A percentile compares a stretch with the other conserved stretches of the same genome.
These are phyloP conservation scores for Ptychoptera contaminata DNA, from an alignment of 2,888 invertebrate species.

Conservation along the genomic window DNA sequence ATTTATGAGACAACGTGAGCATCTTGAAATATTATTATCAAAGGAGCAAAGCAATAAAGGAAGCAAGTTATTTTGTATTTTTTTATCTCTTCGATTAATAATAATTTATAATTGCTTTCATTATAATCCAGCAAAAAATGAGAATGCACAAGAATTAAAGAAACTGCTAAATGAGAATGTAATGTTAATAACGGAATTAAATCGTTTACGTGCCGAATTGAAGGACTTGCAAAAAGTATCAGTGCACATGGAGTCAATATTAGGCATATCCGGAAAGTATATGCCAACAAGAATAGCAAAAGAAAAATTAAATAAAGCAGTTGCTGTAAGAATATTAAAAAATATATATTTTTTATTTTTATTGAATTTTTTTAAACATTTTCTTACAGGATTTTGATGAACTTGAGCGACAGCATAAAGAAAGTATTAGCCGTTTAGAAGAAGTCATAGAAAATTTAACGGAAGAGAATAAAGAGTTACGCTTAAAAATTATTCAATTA, in stretches of 20 bases:
- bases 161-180: conserved; percentile 66
- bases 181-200: conserved; percentile 58
- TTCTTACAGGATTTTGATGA: conserved; percentile 39
- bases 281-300: conserved; percentile 44
- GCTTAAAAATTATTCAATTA: neutral
- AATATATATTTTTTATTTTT: conserved; percentile 3
- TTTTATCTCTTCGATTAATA: too few relatives aligned
- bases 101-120: too few relatives aligned
- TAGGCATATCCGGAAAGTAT: conserved; percentile 43
- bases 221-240: conserved; percentile 48
- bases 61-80: neutral
- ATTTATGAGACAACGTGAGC: conserved; percentile 65
- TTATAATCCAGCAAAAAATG: conserved; percentile 4
- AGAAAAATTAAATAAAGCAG: conserved; percentile 44
- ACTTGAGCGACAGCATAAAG: conserved; percentile 14
- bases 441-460: conserved; percentile 7
- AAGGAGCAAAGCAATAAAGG: neutral
- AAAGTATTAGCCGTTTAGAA: conserved; percentile 6
- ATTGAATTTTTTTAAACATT: conserved; percentile 11
- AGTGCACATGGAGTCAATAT: conserved; percentile 53
- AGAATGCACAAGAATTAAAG: conserved; percentile 31
- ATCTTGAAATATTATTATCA: conserved; percentile 42
- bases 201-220: conserved; percentile 52
- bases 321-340: conserved; percentile 25
- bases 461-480: conserved; percentile 8